Evolutionary conservation across 2,113 vertebrate genomes (phyloP), one percentile per base, ranked within the genome.

Genomic region (Chrysochloris asiatica): DNA sequence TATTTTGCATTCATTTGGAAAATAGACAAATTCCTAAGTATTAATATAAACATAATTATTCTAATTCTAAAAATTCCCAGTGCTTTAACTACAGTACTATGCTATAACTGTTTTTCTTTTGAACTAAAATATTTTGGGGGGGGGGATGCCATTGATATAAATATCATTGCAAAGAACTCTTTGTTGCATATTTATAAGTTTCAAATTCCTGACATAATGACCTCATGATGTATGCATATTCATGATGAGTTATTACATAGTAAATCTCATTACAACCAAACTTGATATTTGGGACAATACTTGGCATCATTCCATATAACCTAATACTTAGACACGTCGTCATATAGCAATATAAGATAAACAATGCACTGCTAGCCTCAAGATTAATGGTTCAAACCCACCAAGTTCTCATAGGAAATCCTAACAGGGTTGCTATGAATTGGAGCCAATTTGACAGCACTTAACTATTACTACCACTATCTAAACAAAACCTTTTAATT

Each of bases 41-140:
- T 85, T 93, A 69, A 79, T 77, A n/a, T 73, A 86, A 94, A 92
- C 61, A 88, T 36, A 86, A 84, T 89, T 95, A 83, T 95, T 83
- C 75, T 73, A 95, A 94, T 45, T 81, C 45, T 86, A 84, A 94
- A 93, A 76, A 77, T 91, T 83, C 26, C 69, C 41, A 89, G 1
- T 88, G 76, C 33, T 89, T 94, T 93, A 83, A 16, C 22, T 77
- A 86, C 33, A 67, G 41, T 79, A 85, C 75, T 21, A 78, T 87
- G 86, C 84, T 45, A 76, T 47, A 56, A 93, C 17, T 24, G 63
- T 72, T 75, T 92, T 93, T 95, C 88, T 63, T 88, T 79, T 88
- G 30, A 81, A 73, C 19, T 67, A 65, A 80, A 85, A 84, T 86
- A 47, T 72, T 86, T n/a, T n/a, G n/a, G n/a, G 48, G 21, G 72